These are phyloP conservation scores for Pholis gunnellus DNA, from an alignment of 2,113 vertebrate genomes.

Conservation along the genomic window DNA sequence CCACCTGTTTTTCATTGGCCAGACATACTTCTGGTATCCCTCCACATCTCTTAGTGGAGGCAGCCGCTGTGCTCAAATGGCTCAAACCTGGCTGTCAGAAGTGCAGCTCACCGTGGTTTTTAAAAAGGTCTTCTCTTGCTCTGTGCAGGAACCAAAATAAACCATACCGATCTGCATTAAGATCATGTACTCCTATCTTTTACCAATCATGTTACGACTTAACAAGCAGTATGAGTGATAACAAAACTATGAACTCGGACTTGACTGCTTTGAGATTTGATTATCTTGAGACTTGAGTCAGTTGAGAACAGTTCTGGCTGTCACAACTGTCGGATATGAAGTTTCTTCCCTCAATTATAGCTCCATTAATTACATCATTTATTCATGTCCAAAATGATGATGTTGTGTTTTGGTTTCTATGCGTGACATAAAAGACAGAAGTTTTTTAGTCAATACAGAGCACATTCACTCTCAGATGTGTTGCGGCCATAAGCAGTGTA, in stretches of 20 bases:
- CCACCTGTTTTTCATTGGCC: constrained; percentile 73
- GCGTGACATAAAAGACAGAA: neutral
- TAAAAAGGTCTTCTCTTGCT: constrained; percentile 38
- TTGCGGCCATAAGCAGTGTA: neutral
- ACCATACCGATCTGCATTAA: constrained; percentile 9
- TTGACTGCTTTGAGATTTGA: neutral
- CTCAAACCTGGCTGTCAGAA: constrained; percentile 48
- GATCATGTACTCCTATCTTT: neutral
- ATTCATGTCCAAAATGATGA: neutral
- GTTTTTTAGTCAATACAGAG: neutral
- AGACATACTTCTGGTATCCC: constrained; percentile 66
- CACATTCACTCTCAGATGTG: neutral
- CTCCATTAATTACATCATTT: neutral
- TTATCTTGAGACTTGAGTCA: neutral
- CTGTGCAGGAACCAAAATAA: constrained; percentile 41
- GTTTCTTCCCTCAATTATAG: neutral
- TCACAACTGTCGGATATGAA: neutral
- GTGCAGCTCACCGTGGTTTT: constrained; percentile 38
- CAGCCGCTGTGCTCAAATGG: constrained; percentile 44
- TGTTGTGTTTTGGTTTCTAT: neutral
- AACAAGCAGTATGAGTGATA: neutral
- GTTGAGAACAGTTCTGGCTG: neutral
- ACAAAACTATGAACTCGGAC: neutral
- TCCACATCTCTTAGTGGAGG: constrained; percentile 51
- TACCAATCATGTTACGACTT: constrained; percentile 1